These are phyloP conservation scores for Plecotus auritus DNA, from an alignment of 2,113 vertebrate genomes.

Conservation along the genomic window DNA sequence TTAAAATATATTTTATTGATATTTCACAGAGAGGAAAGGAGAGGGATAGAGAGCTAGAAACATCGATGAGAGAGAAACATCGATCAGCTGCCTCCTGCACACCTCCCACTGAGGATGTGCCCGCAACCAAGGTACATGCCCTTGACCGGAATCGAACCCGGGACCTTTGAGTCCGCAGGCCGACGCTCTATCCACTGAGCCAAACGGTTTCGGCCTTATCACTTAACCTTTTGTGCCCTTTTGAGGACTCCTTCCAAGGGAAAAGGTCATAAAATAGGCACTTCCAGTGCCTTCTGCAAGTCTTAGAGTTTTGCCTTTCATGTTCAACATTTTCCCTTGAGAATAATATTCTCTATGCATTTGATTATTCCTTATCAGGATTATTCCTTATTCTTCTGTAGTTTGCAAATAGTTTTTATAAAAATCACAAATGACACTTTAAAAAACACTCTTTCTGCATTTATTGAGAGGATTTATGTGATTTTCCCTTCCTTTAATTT, in stretches of 20 bases:
- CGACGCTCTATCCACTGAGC: too few species aligned
- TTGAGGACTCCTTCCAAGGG: neutral
- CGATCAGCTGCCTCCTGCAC: too few species aligned
- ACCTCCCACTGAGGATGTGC: too few species aligned
- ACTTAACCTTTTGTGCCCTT: neutral
- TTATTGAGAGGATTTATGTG: neutral
- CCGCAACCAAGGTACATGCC: too few species aligned
- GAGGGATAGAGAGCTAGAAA: too few species aligned
- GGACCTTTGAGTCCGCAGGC: too few species aligned
- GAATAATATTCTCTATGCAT: neutral
- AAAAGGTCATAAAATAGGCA: neutral
- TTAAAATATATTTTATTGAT: too few species aligned
- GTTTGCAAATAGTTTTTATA: neutral
- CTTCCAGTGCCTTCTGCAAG: neutral
- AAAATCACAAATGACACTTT: neutral
- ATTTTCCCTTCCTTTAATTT: conserved; percentile 38
- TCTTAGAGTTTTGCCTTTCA: conserved; percentile 5
- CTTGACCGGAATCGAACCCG: too few species aligned
- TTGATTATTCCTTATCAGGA: neutral
- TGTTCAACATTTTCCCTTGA: neutral
- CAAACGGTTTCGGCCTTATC: too few species aligned
- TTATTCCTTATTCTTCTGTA: neutral
- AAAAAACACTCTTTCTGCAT: neutral
- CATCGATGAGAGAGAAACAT: too few species aligned
- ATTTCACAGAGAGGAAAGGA: too few species aligned